A percentile compares a stretch with the other conserved stretches of the same genome.
phyloP scores from a whole-genome alignment of 2,888 invertebrate genomes.

The Lithophane semibrunnea region DNA sequence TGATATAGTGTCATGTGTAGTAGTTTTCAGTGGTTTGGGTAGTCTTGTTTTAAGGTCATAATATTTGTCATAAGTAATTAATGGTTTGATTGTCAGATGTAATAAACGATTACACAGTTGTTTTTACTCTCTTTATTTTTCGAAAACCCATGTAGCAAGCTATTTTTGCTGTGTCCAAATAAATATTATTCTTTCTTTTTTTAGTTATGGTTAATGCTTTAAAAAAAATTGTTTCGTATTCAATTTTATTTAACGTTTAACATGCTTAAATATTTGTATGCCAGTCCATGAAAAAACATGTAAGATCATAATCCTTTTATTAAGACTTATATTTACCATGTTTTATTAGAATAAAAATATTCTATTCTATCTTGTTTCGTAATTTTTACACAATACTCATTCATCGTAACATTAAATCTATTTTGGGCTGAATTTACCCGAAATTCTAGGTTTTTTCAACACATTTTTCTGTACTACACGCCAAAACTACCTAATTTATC shows the following conservation, averaged over 20 bases:
- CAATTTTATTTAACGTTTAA: not conserved
- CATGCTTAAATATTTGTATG: not conserved
- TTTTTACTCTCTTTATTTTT: not conserved
- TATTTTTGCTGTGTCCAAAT: too few species aligned
- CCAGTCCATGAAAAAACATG: not conserved
- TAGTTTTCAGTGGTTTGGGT: not conserved
- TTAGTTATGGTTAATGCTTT: not conserved
- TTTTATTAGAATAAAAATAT: not conserved
- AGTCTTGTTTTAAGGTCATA: not conserved
- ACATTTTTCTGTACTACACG: conserved; percentile 1
- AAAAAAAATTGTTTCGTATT: not conserved
- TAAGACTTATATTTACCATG: not conserved
- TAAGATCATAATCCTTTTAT: not conserved
- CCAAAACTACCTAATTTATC: conserved; percentile 61
- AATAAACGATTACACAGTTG: not conserved
- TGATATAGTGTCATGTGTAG: conserved; percentile 58
- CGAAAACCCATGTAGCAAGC: too few species aligned
- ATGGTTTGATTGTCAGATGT: not conserved
- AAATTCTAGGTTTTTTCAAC: not conserved
- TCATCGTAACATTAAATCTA: not conserved
- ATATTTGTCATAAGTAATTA: not conserved
- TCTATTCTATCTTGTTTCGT: not conserved
- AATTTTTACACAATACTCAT: not conserved
- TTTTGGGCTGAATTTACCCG: not conserved
- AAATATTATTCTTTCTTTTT: too few species aligned